phyloP scores from a whole-genome alignment of 2,113 vertebrate species.

The Chionis minor region DNA sequence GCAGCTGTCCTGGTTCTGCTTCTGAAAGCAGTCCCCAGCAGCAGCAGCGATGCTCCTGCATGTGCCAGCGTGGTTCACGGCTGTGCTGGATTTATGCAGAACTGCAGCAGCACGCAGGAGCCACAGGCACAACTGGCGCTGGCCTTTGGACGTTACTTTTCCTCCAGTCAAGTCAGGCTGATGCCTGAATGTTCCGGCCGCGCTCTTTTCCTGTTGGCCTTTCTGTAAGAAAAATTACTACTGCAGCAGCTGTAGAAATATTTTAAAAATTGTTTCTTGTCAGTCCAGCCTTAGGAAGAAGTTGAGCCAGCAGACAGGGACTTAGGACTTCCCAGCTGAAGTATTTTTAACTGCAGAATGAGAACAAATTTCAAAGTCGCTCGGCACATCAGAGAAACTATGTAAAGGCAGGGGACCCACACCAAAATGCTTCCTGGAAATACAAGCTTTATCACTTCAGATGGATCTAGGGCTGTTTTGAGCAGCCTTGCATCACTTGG shows the following conservation, averaged over 20 bases:
- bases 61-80: background rate
- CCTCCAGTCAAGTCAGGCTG: background rate
- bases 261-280: background rate
- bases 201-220: background rate
- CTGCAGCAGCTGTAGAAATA: background rate
- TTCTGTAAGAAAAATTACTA: background rate
- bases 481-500: background rate
- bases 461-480: background rate
- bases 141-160: background rate
- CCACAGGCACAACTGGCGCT: background rate
- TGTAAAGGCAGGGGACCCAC: background rate
- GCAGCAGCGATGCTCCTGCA: background rate
- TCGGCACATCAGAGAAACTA: background rate
- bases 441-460: background rate
- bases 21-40: background rate
- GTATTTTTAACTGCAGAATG: background rate
- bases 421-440: background rate
- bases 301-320: background rate
- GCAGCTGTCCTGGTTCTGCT: background rate
- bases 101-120: background rate
- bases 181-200: background rate
- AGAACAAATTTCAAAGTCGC: background rate
- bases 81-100: background rate
- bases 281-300: background rate
- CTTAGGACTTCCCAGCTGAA: background rate